phyloP scores from a whole-genome alignment of 2,888 invertebrate species.

The Marronus borbonicus region DNA sequence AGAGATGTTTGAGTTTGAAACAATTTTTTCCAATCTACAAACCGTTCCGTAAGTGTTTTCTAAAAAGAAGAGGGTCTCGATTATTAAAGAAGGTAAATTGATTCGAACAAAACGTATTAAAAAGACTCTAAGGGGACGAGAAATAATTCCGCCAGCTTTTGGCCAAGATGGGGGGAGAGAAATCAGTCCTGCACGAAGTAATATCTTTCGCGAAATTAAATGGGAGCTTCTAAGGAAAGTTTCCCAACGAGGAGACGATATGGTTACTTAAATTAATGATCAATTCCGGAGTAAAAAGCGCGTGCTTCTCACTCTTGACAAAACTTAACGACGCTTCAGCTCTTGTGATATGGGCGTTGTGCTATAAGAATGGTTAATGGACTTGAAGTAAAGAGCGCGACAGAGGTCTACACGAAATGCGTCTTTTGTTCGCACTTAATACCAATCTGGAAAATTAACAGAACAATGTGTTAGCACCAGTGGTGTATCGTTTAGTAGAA shows the following conservation, averaged over 20 bases:
- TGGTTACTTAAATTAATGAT: background rate
- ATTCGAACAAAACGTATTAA: no score
- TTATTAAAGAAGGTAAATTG: no score
- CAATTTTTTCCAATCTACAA: no score
- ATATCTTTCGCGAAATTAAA: no score
- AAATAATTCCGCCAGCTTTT: no score
- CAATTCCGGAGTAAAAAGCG: background rate
- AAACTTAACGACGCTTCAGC: background rate
- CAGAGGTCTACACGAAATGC: conserved; percentile 1
- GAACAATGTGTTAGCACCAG: background rate
- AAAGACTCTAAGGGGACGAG: no score
- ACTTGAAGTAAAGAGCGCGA: background rate
- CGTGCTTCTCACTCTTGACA: background rate
- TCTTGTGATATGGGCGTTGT: background rate
- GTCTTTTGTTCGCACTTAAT: background rate
- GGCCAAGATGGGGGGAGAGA: no score
- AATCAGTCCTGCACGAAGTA: no score
- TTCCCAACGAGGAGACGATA: background rate
- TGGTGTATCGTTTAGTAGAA: background rate
- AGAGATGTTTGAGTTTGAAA: no score
- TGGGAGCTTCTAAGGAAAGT: background rate
- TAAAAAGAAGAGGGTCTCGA: no score
- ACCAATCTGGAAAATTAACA: background rate
- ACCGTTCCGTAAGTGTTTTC: no score
- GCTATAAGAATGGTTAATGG: background rate